A percentile compares a stretch with the other conserved stretches of the same genome.
These are phyloP conservation scores for Zygogramma bicolorata DNA, from an alignment of 2,888 invertebrate species.

Conservation along the genomic window DNA sequence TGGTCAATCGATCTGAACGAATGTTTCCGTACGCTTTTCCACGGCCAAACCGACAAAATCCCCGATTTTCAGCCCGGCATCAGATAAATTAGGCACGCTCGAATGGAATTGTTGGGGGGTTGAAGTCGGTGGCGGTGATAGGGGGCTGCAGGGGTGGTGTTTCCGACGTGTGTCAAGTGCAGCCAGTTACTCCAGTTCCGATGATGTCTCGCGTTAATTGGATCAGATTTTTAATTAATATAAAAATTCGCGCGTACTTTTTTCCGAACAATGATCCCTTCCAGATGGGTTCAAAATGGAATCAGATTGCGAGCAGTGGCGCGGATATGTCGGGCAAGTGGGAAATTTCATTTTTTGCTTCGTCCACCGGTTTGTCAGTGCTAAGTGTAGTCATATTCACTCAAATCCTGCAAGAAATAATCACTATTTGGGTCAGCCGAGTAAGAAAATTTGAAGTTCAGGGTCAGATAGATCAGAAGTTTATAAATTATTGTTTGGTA, in stretches of 20 bases:
- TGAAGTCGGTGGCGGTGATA: conserved; percentile 43
- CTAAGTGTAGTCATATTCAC: too few relatives aligned
- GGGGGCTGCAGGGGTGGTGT: conserved; percentile 53
- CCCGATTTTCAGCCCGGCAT: conserved; percentile 38
- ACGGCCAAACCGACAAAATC: conserved; percentile 21
- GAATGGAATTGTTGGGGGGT: conserved; percentile 40
- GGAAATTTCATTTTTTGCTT: too few relatives aligned
- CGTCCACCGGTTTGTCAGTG: too few relatives aligned
- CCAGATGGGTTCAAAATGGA: conserved; percentile 29
- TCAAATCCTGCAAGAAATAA: too few relatives aligned
- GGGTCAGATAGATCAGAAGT: too few relatives aligned
- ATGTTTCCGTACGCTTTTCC: conserved; percentile 22
- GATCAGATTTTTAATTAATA: conserved; percentile 68
- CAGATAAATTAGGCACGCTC: conserved; percentile 54
- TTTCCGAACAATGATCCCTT: conserved; percentile 45
- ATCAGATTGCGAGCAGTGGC: not conserved
- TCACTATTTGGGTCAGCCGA: too few relatives aligned
- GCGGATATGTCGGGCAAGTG: too few relatives aligned
- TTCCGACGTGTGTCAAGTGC: conserved; percentile 67
- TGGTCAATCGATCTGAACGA: not conserved
- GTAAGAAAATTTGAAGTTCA: too few relatives aligned
- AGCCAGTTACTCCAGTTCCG: conserved; percentile 62
- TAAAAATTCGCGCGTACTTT: conserved; percentile 64
- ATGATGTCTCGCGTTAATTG: conserved; percentile 65
- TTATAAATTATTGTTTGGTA: too few relatives aligned